Evolutionary conservation across 2,113 vertebrate genomes (phyloP).

Genomic region (Pteropus alecto): DNA sequence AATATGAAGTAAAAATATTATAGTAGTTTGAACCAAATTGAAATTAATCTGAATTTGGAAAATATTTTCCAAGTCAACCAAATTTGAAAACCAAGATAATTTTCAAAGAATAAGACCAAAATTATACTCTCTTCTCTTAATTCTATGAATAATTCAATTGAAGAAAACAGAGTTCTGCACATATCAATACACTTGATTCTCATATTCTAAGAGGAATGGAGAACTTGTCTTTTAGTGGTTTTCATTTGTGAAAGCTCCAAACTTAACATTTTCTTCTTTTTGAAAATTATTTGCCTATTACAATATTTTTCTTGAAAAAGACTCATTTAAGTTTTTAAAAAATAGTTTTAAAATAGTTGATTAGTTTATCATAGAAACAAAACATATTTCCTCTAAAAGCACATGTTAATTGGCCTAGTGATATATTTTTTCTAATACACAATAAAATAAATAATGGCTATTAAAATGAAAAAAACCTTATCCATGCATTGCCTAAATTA

Average conservation of each 20-base stretch:
- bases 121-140: background rate
- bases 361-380: background rate
- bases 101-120: background rate
- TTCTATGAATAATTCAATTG: background rate
- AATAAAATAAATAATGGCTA: background rate
- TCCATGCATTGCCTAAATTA: background rate
- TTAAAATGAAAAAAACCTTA: background rate
- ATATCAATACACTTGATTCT: background rate
- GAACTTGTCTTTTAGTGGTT: background rate
- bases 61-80: background rate
- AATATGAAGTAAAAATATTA: background rate
- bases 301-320: conserved; percentile 9
- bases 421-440: background rate
- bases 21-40: background rate
- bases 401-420: background rate
- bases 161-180: background rate
- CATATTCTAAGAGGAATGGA: background rate
- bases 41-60: background rate
- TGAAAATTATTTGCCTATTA: background rate
- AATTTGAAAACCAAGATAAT: background rate
- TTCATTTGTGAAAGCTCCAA: background rate
- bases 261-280: background rate
- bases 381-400: background rate
- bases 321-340: background rate
- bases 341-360: background rate